Evolutionary conservation across 1,140 invertebrate species (phyloP).

Genomic region (Habropoda laboriosa): DNA sequence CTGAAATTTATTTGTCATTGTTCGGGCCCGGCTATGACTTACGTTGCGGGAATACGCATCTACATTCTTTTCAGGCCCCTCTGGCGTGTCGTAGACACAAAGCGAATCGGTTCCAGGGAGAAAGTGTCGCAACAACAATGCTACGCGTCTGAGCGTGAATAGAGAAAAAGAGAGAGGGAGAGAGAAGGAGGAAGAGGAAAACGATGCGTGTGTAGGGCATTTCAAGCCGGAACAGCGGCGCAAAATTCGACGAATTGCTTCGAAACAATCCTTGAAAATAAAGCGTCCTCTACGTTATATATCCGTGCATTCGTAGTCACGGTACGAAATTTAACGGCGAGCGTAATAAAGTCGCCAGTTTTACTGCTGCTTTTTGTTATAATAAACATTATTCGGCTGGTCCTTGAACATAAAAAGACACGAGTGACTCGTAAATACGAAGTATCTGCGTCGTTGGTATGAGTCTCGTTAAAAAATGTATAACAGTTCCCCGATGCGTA

Average conservation of each 20-base stretch:
- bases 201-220: background rate
- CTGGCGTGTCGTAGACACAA: background rate
- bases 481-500: background rate
- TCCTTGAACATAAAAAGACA: background rate
- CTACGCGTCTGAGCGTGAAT: constrained; percentile 23
- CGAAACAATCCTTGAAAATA: background rate
- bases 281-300: no score
- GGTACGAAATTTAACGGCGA: background rate
- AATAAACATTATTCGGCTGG: background rate
- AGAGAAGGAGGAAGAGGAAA: no score
- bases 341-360: background rate
- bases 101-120: constrained; percentile 3
- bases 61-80: background rate
- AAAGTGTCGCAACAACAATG: constrained; percentile 40
- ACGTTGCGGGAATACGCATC: background rate
- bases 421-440: background rate
- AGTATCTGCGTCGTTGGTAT: background rate
- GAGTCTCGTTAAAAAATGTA: background rate
- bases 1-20: constrained; percentile 49
- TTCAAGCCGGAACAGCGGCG: background rate
- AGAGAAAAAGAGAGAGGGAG: no score
- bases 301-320: background rate
- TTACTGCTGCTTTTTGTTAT: background rate
- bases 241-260: background rate
- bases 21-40: constrained; percentile 26